These are phyloP conservation scores for Polydrusus tereticollis DNA, from an alignment of 2,888 invertebrate species.

Conservation along the genomic window DNA sequence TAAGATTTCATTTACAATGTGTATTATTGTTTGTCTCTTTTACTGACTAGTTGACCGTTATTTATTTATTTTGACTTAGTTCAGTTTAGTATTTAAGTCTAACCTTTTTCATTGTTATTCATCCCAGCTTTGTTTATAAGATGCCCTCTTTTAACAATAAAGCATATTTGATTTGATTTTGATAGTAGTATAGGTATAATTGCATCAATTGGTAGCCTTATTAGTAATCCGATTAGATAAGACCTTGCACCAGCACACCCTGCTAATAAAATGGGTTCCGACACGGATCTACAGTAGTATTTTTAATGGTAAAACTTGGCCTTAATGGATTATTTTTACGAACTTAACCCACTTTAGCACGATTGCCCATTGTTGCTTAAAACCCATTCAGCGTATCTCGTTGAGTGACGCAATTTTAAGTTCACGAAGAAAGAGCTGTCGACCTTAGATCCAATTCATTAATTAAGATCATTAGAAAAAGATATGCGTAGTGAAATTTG, in stretches of 20 bases:
- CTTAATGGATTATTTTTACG: conserved; percentile 7
- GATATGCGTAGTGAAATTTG: background rate
- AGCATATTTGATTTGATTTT: too few species aligned
- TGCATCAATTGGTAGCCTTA: too few species aligned
- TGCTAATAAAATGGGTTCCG: background rate
- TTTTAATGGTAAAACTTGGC: conserved; percentile 1
- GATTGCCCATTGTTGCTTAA: conserved; percentile 14
- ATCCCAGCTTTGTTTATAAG: too few species aligned
- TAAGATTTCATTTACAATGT: too few species aligned
- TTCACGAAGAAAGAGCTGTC: conserved; percentile 18
- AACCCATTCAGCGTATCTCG: background rate
- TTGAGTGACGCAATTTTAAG: background rate
- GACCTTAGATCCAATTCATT: conserved; percentile 10
- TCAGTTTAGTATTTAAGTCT: too few species aligned
- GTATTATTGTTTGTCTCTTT: too few species aligned
- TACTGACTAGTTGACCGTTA: too few species aligned
- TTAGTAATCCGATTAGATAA: background rate
- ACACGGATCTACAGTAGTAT: conserved; percentile 9
- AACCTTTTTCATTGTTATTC: too few species aligned
- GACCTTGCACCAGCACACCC: conserved; percentile 9
- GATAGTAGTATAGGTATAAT: too few species aligned
- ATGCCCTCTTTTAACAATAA: too few species aligned
- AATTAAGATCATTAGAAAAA: conserved; percentile 7
- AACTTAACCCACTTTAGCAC: conserved; percentile 12
- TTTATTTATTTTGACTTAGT: too few species aligned